Percentiles rank a stretch among this genome's conserved stretches.
These are phyloP conservation scores for Vicugna pacos DNA, from an alignment of 2,113 vertebrate genomes.

Conservation along the genomic window DNA sequence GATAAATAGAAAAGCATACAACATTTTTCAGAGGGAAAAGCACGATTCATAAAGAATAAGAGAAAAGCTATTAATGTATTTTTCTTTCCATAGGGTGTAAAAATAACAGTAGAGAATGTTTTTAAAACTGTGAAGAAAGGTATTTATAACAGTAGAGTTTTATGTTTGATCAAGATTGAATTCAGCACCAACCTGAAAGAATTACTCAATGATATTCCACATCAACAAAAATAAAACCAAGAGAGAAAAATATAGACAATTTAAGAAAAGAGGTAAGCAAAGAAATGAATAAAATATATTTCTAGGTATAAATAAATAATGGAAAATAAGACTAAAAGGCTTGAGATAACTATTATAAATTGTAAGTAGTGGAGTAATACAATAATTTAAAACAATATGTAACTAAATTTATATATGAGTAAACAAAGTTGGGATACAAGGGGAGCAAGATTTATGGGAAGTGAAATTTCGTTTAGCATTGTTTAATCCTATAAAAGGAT, in stretches of 20 bases:
- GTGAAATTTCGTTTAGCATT: neutral
- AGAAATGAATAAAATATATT: neutral
- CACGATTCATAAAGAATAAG: neutral
- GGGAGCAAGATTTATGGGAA: neutral
- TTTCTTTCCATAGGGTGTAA: neutral
- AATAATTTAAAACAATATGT: neutral
- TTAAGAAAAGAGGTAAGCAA: neutral
- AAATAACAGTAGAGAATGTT: neutral
- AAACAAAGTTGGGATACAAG: neutral
- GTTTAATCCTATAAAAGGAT: neutral
- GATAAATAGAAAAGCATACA: neutral
- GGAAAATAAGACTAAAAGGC: neutral
- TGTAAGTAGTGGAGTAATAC: neutral
- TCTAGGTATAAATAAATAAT: neutral
- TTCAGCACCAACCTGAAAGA: neutral
- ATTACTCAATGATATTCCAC: neutral
- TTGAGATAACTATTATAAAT: neutral
- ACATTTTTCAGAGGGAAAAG: neutral
- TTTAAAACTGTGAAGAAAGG: neutral
- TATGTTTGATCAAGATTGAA: neutral
- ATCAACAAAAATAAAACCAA: neutral
- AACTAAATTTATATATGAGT: neutral
- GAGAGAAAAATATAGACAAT: neutral
- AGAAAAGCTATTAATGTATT: neutral
- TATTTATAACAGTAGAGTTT: neutral